These are phyloP conservation scores for Heliconius cydno DNA, from an alignment of 2,888 invertebrate genomes.

Conservation along the genomic window DNA sequence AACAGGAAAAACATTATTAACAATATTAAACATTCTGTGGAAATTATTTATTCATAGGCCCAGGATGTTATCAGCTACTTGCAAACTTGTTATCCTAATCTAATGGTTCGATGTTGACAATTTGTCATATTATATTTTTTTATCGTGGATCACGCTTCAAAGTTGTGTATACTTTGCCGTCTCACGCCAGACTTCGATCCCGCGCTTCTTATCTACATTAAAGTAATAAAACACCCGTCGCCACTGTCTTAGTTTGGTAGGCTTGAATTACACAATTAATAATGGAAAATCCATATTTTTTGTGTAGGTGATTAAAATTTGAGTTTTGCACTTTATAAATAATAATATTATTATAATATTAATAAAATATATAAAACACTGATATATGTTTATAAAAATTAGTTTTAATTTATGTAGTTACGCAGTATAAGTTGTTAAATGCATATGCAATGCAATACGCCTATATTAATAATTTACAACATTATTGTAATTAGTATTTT, in stretches of 20 bases:
- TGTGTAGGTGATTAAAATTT: not conserved
- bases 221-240: slow-evolving; percentile 40
- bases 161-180: slow-evolving; percentile 42
- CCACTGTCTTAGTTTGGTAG: slow-evolving; percentile 38
- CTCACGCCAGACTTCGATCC: slow-evolving; percentile 42
- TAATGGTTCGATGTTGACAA: slow-evolving; percentile 42
- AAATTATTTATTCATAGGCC: not conserved
- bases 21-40: not conserved
- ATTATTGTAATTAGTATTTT: not conserved
- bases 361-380: too few relatives aligned
- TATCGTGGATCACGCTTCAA: slow-evolving; percentile 46
- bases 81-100: slow-evolving; percentile 45
- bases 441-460: too few relatives aligned
- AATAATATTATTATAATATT: too few relatives aligned
- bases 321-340: not conserved
- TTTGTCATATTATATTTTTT: slow-evolving; percentile 37
- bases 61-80: slow-evolving; percentile 13
- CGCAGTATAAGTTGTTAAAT: too few relatives aligned
- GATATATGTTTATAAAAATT: too few relatives aligned
- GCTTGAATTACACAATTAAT: slow-evolving; percentile 34
- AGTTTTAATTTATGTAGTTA: too few relatives aligned
- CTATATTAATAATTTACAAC: too few relatives aligned
- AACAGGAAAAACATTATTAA: too few relatives aligned
- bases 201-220: slow-evolving; percentile 39
- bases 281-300: slow-evolving; percentile 14